A percentile compares a stretch with the other conserved stretches of the same genome.
These are phyloP conservation scores for Bibio marci DNA, from an alignment of 2,888 invertebrate species.

Conservation along the genomic window DNA sequence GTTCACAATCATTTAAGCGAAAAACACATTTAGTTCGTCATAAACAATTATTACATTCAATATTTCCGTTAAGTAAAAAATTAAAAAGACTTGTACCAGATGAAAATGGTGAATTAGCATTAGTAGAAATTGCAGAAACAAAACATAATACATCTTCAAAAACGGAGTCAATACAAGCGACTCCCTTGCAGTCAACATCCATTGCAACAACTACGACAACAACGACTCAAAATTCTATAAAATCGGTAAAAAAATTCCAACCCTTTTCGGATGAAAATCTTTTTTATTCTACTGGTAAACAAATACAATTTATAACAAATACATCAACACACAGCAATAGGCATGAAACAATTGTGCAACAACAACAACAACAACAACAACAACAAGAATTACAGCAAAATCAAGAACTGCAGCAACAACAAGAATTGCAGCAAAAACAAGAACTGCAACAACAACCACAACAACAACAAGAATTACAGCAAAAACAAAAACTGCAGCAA, in stretches of 20 bases:
- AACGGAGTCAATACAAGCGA: too few relatives aligned
- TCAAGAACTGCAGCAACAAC: neutral
- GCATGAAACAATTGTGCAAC: constrained; percentile 15
- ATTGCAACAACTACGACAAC: constrained; percentile 1
- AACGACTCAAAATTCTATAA: constrained; percentile 2
- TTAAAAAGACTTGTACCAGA: constrained; percentile 24
- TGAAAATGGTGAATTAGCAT: constrained; percentile 21
- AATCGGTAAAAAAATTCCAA: constrained; percentile 4
- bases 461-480: neutral
- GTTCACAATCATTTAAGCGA: constrained; percentile 29
- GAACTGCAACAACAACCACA: constrained; percentile 13
- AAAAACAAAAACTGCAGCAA: constrained; percentile 13
- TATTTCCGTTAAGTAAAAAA: constrained; percentile 24
- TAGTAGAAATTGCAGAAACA: neutral
- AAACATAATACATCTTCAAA: neutral
- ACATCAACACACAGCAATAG: constrained; percentile 14
- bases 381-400: constrained; percentile 11
- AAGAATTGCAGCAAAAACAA: neutral
- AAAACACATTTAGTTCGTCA: constrained; percentile 29
- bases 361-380: constrained; percentile 23
- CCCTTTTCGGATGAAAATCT: constrained; percentile 4
- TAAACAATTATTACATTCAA: constrained; percentile 26
- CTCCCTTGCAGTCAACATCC: too few relatives aligned
- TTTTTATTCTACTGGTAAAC: constrained; percentile 1
- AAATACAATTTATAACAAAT: neutral